These are phyloP conservation scores for Drosophila parabipectinata DNA, from an alignment of 1,140 invertebrate genomes.

Conservation along the genomic window DNA sequence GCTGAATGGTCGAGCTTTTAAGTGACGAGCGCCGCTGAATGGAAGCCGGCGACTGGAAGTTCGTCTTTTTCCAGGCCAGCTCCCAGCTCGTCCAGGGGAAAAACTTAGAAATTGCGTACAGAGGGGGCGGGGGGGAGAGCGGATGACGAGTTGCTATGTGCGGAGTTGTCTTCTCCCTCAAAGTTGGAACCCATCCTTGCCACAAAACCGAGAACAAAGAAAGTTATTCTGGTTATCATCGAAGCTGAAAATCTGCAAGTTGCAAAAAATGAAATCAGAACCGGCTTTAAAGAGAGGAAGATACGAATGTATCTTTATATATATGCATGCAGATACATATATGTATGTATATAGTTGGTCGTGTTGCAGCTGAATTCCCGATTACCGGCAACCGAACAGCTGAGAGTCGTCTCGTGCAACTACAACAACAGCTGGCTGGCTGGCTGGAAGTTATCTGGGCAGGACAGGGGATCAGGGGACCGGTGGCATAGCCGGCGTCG, in stretches of 20 bases:
- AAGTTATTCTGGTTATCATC: slow-evolving; percentile 64
- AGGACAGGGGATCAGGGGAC: slow-evolving; percentile 1
- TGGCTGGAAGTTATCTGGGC: slow-evolving; percentile 25
- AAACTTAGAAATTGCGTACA: slow-evolving; percentile 20
- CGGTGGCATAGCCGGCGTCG: slow-evolving; percentile 28
- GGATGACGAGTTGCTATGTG: background rate
- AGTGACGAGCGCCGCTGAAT: slow-evolving; percentile 82
- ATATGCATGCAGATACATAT: slow-evolving; percentile 9
- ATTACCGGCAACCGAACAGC: slow-evolving; percentile 66
- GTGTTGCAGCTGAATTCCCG: slow-evolving; percentile 75
- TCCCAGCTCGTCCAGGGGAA: slow-evolving; percentile 18
- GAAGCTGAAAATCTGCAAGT: slow-evolving; percentile 28
- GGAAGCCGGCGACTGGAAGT: slow-evolving; percentile 68
- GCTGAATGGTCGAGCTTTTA: slow-evolving; percentile 81
- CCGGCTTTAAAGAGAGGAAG: slow-evolving; percentile 26
- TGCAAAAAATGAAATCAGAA: slow-evolving; percentile 8
- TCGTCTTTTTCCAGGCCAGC: slow-evolving; percentile 28
- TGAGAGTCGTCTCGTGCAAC: slow-evolving; percentile 68
- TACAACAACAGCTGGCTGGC: slow-evolving; percentile 75
- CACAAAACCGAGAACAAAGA: slow-evolving; percentile 60
- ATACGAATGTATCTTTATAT: slow-evolving; percentile 18
- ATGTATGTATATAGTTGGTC: slow-evolving; percentile 22
- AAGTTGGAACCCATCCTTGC: background rate
- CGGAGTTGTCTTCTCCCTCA: background rate
- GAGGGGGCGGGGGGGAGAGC: background rate